Conservation (phyloP, 1,140 invertebrate genomes). For the Condylostylus longicornis region DNA sequence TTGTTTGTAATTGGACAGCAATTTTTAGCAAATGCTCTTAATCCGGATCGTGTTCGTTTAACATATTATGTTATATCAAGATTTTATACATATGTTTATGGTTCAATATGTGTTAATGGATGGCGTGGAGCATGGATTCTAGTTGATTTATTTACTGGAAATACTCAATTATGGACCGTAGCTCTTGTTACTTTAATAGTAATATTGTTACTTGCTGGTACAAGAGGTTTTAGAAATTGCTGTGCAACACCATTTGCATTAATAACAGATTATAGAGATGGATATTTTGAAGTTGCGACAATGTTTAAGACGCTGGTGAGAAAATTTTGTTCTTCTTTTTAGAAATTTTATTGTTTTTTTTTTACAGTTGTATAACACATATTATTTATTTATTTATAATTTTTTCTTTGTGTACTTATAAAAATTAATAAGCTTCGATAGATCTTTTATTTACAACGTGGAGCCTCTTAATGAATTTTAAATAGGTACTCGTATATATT, state of each 20-base stretch:
- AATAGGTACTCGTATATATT: too few relatives aligned
- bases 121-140: conserved; percentile 69
- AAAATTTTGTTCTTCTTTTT: too few relatives aligned
- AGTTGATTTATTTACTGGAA: conserved; percentile 53
- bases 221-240: conserved; percentile 58
- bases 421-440: too few relatives aligned
- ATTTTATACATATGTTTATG: conserved; percentile 57
- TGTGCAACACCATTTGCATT: conserved; percentile 67
- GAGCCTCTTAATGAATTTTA: too few relatives aligned
- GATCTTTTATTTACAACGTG: too few relatives aligned
- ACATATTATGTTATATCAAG: conserved; percentile 56
- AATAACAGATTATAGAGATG: conserved; percentile 50
- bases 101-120: conserved; percentile 63
- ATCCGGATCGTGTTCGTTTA: conserved; percentile 49
- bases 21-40: conserved; percentile 40
- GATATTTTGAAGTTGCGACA: conserved; percentile 68
- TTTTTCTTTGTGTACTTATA: too few relatives aligned
- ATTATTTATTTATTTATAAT: too few relatives aligned
- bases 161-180: conserved; percentile 38
- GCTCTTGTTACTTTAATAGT: conserved; percentile 44
- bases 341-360: not conserved
- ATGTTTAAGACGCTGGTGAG: conserved; percentile 62
- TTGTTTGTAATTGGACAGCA: conserved; percentile 51
- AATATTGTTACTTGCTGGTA: conserved; percentile 44
- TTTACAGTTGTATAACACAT: not conserved